These are phyloP conservation scores for Adelphocoris suturalis DNA, from an alignment of 2,888 invertebrate species.

Conservation along the genomic window DNA sequence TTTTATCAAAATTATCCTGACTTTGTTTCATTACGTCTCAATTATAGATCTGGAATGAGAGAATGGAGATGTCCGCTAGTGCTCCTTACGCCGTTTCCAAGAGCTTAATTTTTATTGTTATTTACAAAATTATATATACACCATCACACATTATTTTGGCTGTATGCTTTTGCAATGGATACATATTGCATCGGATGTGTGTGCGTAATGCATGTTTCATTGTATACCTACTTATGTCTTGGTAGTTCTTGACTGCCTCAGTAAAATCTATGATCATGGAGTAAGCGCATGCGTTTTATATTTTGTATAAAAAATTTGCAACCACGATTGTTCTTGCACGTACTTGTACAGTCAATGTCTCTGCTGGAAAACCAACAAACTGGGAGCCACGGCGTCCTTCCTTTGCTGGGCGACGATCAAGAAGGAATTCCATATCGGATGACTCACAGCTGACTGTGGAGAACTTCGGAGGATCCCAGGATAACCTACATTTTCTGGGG, in stretches of 20 bases:
- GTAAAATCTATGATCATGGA: neutral
- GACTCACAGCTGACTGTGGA: conserved; percentile 83
- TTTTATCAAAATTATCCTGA: too few relatives aligned
- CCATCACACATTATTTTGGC: too few relatives aligned
- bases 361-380: conserved; percentile 91
- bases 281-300: neutral
- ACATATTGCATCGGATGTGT: neutral
- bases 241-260: too few relatives aligned
- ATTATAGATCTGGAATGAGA: too few relatives aligned
- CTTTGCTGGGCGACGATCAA: conserved; percentile 90
- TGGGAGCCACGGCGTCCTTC: conserved; percentile 87
- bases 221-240: neutral
- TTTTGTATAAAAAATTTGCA: neutral
- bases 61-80: too few relatives aligned
- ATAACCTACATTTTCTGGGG: conserved; percentile 66
- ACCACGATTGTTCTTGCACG: conserved; percentile 34
- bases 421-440: conserved; percentile 90
- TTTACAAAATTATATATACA: too few relatives aligned
- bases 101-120: too few relatives aligned
- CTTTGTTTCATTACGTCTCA: too few relatives aligned
- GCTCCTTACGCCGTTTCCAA: too few relatives aligned
- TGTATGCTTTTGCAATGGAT: too few relatives aligned
- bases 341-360: conserved; percentile 43
- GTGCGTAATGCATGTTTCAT: neutral
- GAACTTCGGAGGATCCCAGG: conserved; percentile 67